Percentiles rank a stretch among this genome's conserved stretches.
These are phyloP conservation scores for Turritopsis rubra DNA, from an alignment of 30 jellyfish, hydroid and myxozoan genomes.

Conservation along the genomic window DNA sequence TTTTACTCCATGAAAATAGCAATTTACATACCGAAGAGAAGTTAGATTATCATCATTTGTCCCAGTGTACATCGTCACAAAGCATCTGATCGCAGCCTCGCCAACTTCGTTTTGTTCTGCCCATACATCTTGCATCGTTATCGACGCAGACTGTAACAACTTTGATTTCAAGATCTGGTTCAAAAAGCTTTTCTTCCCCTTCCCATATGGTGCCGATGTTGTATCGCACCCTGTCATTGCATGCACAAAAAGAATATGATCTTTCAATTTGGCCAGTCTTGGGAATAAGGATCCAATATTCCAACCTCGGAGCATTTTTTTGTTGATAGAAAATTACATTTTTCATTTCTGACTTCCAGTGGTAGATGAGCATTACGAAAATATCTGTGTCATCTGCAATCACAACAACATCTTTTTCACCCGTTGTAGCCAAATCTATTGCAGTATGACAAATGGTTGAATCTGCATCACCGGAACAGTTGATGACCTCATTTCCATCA, in stretches of 20 bases:
- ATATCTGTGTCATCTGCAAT: slow-evolving; percentile 31
- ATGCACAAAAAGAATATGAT: slow-evolving; percentile 28
- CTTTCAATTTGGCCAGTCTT: slow-evolving; percentile 28
- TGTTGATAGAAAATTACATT: slow-evolving; percentile 17
- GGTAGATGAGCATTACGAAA: slow-evolving; percentile 16
- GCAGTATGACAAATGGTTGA: slow-evolving; percentile 34
- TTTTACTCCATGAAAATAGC: not conserved
- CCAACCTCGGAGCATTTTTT: slow-evolving; percentile 25
- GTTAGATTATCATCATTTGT: slow-evolving; percentile 11
- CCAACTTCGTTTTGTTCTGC: slow-evolving; percentile 37
- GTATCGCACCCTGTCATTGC: slow-evolving; percentile 43
- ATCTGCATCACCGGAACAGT: slow-evolving; percentile 48
- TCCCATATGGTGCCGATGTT: slow-evolving; percentile 39
- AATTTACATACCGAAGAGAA: not conserved
- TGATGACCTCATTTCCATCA: slow-evolving; percentile 17
- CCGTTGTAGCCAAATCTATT: slow-evolving; percentile 19
- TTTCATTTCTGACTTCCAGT: slow-evolving; percentile 15
- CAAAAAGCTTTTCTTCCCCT: slow-evolving; percentile 29
- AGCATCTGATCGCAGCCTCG: slow-evolving; percentile 24
- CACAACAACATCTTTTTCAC: not conserved
- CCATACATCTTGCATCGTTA: slow-evolving; percentile 34
- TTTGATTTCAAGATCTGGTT: slow-evolving; percentile 34
- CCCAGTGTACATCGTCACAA: slow-evolving; percentile 37
- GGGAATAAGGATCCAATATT: slow-evolving; percentile 26
- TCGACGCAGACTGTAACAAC: slow-evolving; percentile 17